Evolutionary conservation across 1,140 invertebrate genomes (phyloP), one percentile per base, ranked within the genome.

Genomic region (Heliothis subflexa): DNA sequence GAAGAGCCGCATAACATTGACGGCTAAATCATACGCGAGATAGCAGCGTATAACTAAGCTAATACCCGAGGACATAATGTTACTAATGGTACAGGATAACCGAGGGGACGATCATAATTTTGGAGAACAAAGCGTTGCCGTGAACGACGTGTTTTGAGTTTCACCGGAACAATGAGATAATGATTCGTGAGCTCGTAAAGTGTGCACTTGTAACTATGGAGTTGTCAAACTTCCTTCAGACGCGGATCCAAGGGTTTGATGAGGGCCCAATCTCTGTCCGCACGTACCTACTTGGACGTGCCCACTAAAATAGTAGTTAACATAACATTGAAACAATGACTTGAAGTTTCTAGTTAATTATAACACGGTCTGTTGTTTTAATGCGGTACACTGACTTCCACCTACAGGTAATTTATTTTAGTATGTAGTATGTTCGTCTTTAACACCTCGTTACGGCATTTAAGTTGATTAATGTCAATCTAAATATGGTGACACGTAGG

Each of bases 71-170:
- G 81, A 89, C 83, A 85, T 89, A 89, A 89, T 86, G 83, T 86
- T 84, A 84, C 83, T 86, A 89, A 91, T 88, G 85, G 84, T 82
- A 49, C 61, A 72, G 88, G 84, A 91, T 88, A 91, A 89, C 83
- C 72, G 77, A 76, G 77, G 79, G 85, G 83, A 86, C 85, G 85
- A 87, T 87, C 88, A 88, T 91, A 90, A 91, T 87, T 91, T 84
- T 80, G 70, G 80, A 49, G 83, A 90, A 91, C 89, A 91, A 91
- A 83, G 84, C 85, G 74, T 81, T 66, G 73, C 78, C 80, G 80
- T 87, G 84, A 88, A 88, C 83, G 86, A 86, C 84, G 86, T 85
- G 79, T 85, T 85, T 81, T 73, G 82, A 85, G 83, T 78, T 82
- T 76, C 82, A 52, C 25, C 78, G 77, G 74, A 86, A 89, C 89